Evolutionary conservation across 2,888 invertebrate genomes (phyloP).

Genomic region (Stratiomys singularior): DNA sequence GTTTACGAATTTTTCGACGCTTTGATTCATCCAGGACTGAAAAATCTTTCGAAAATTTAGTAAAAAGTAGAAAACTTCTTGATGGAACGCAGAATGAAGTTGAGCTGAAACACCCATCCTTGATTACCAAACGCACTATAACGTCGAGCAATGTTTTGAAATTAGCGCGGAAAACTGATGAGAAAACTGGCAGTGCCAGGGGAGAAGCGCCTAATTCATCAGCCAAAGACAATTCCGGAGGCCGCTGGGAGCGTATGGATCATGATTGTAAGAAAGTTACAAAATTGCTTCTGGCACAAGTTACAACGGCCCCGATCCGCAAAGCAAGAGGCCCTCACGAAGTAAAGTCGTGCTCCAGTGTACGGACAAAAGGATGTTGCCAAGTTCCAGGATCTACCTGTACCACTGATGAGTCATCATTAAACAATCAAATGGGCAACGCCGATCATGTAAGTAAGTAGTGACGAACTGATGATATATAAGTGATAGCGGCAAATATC

Average conservation of each 20-base stretch:
- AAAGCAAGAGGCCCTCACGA: background rate
- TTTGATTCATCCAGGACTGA: background rate
- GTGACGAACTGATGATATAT: conserved; percentile 1
- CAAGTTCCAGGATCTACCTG: background rate
- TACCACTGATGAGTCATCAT: background rate
- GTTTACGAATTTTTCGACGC: background rate
- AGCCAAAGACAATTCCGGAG: background rate
- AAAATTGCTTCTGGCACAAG: background rate
- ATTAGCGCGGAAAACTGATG: background rate
- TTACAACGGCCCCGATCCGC: background rate
- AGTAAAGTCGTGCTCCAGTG: background rate
- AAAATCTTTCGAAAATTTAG: background rate
- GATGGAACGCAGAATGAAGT: background rate
- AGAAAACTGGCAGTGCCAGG: background rate
- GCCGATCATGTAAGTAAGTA: conserved; percentile 32
- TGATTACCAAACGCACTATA: background rate
- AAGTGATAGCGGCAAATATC: background rate
- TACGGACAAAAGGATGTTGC: background rate
- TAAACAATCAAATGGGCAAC: background rate
- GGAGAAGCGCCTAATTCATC: background rate
- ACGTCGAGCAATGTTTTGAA: no score
- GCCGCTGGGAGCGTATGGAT: background rate
- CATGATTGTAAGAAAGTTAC: background rate
- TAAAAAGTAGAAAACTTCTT: background rate
- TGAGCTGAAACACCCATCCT: background rate